A percentile compares a stretch with the other conserved stretches of the same genome.
phyloP scores from a whole-genome alignment of 2,113 vertebrate genomes.

The Clinocottus analis region DNA sequence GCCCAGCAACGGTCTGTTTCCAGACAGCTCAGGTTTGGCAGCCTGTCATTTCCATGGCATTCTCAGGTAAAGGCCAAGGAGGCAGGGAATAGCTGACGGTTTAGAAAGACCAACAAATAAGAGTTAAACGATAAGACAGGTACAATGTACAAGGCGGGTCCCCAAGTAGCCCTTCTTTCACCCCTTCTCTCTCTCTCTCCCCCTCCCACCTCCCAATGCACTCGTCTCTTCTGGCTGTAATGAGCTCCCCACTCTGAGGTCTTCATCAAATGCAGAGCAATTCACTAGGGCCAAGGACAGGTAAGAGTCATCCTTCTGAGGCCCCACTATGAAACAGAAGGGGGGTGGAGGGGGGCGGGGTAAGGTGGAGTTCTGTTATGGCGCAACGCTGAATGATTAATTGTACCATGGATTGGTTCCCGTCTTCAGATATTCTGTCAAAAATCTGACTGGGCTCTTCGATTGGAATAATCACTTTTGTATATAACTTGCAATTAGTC shows the following conservation, averaged over 20 bases:
- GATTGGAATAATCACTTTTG: slow-evolving; percentile 40
- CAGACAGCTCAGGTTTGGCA: slow-evolving; percentile 61
- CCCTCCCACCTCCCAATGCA: neutral
- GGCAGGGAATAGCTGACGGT: slow-evolving; percentile 73
- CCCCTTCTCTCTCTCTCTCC: neutral
- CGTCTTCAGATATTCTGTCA: slow-evolving; percentile 1
- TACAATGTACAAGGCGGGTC: slow-evolving; percentile 56
- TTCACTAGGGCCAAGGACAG: slow-evolving; percentile 70
- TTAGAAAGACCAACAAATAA: slow-evolving; percentile 78
- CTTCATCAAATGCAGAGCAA: slow-evolving; percentile 67
- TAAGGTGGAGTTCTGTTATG: slow-evolving; percentile 22
- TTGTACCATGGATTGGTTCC: slow-evolving; percentile 14
- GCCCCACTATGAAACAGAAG: slow-evolving; percentile 28
- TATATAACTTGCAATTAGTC: slow-evolving; percentile 53
- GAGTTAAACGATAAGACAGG: slow-evolving; percentile 76
- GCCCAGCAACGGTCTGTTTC: slow-evolving; percentile 42
- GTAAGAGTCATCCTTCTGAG: slow-evolving; percentile 66
- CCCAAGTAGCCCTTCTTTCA: slow-evolving; percentile 59
- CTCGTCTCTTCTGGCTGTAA: slow-evolving; percentile 53
- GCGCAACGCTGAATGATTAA: slow-evolving; percentile 12
- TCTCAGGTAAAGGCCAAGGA: slow-evolving; percentile 75
- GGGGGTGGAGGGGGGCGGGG: slow-evolving; percentile 14
- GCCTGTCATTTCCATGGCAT: slow-evolving; percentile 74
- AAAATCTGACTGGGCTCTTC: slow-evolving; percentile 19
- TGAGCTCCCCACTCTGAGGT: slow-evolving; percentile 59